Base-by-base conservation (phyloP, 1,140 invertebrate genomes). In the Drosophila burlai region DNA sequence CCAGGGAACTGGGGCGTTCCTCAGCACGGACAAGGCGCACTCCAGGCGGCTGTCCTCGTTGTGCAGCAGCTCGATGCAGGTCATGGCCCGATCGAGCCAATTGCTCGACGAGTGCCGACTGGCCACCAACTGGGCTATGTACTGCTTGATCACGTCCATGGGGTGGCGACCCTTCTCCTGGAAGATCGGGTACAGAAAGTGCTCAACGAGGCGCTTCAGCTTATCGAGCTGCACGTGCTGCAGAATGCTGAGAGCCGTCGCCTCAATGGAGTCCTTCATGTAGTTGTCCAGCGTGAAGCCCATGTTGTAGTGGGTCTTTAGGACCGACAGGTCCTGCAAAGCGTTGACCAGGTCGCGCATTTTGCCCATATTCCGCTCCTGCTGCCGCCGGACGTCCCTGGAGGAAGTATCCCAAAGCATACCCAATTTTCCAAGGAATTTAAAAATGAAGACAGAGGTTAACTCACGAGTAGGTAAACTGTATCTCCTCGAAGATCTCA, bases 111-210 rank as follows among this genome's bases (percentile, higher is more conserved):
- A 75, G 21, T 90, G 83, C 2, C 79, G 78, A 59, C 81, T 92
- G 1, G 73, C 59, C 18, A 92, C 91, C 42, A 93, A 60, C 45
- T 92, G 82, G 0, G 76, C 49, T 16, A 93, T 89, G 16, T 93
- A 93, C 38, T 91, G 78, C 7, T 87, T 77, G 16, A 93, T 81
- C 1, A 91, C 83, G n/a, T 76, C 71, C 18, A 82, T 59, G 0
- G 91, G 92, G 21, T 83, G 75, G 3, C 66, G 63, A 1, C 92
- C 92, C 57, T 91, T 91, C 36, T 93, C 92, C 65, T 86, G 86
- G 57, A 76, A 93, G 9, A 93, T 91, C 7, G 92, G 91, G 66
- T 92, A 93, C 13, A 93, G 38, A 58, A 93, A 93, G 21, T 92
- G 66, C 45, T 85, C 80, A 0, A 92, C 91, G 4, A 93, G 57